phyloP scores from a whole-genome alignment of 2,113 vertebrate species.

The Paraplagusia blochii region DNA sequence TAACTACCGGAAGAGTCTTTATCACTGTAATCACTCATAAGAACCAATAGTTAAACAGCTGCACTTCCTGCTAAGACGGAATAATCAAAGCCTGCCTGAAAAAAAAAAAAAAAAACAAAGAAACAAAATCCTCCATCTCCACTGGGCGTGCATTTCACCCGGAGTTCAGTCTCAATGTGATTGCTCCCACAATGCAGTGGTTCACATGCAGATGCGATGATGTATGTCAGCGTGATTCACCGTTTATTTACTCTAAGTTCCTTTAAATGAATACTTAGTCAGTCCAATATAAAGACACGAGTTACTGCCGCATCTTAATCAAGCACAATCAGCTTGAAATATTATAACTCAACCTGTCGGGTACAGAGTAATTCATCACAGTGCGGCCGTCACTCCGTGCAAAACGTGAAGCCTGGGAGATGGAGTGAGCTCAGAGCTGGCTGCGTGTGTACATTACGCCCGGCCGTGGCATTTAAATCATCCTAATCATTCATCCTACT shows the following conservation, averaged over 20 bases:
- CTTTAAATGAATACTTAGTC: conserved; percentile 41
- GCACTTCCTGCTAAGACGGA: conserved; percentile 16
- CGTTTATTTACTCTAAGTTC: conserved; percentile 30
- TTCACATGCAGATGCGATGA: conserved; percentile 23
- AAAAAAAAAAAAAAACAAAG: no score
- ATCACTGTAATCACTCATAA: conserved; percentile 14
- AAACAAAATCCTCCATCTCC: conserved; percentile 11
- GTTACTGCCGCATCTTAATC: conserved; percentile 34
- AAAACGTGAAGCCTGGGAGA: conserved; percentile 23
- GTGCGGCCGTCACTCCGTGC: conserved; percentile 9
- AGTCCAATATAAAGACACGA: neutral
- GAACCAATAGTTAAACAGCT: conserved; percentile 5
- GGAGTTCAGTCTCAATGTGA: neutral
- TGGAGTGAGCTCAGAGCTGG: conserved; percentile 32
- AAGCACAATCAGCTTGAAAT: conserved; percentile 19
- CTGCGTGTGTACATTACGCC: conserved; percentile 29
- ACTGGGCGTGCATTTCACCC: conserved; percentile 20
- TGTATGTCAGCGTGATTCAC: conserved; percentile 19
- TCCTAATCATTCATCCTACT: conserved; percentile 63
- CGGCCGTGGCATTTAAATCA: conserved; percentile 52
- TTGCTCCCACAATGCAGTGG: conserved; percentile 9
- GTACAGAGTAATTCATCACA: conserved; percentile 47
- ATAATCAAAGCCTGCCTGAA: conserved; percentile 30
- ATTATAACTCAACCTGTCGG: conserved; percentile 22
- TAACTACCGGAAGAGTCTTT: conserved; percentile 12